Conservation (phyloP, 2,888 invertebrate species). For the Macropis europaea region DNA sequence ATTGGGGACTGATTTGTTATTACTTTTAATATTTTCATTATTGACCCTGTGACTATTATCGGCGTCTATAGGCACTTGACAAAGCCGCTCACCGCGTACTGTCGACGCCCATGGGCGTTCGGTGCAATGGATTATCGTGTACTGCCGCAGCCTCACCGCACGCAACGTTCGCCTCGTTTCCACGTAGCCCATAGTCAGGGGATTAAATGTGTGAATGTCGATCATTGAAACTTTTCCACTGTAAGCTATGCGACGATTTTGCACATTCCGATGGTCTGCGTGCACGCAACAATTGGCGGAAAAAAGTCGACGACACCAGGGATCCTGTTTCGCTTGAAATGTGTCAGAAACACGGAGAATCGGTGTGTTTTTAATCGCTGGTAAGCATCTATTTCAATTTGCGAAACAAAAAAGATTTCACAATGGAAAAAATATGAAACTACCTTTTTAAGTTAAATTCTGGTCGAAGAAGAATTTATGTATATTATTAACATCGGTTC, state of each 20-base stretch:
- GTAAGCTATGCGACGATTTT: constrained; percentile 9
- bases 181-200: too few species aligned
- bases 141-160: too few species aligned
- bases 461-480: too few species aligned
- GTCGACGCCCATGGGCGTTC: too few species aligned
- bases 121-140: too few species aligned
- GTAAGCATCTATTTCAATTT: constrained; percentile 1
- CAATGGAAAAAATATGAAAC: background rate
- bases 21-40: too few species aligned
- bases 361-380: background rate
- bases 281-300: constrained; percentile 14
- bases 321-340: constrained; percentile 34
- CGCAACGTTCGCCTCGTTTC: too few species aligned
- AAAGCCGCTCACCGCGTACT: too few species aligned
- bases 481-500: too few species aligned
- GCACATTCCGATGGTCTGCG: constrained; percentile 27
- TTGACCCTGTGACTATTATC: too few species aligned
- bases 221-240: background rate
- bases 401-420: constrained; percentile 7
- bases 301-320: constrained; percentile 7
- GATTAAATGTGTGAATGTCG: background rate
- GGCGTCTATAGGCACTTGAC: too few species aligned
- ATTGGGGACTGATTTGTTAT: too few species aligned
- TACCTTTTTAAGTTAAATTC: background rate
- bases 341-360: background rate